Evolutionary conservation across 2,888 invertebrate genomes (phyloP).

Genomic region (Cephus sareptanus): DNA sequence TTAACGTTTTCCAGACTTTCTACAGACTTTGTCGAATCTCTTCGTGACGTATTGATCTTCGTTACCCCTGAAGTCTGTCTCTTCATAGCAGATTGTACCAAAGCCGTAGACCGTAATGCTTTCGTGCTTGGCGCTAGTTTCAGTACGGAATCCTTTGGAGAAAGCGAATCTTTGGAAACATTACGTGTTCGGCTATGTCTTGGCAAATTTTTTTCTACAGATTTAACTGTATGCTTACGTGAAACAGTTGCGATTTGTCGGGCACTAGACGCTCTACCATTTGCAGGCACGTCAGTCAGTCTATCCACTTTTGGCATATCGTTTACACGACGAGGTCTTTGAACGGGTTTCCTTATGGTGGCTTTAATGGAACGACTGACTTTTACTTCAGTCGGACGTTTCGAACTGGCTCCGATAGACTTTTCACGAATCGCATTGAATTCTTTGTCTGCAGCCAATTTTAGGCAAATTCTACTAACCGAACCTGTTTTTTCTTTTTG

Average conservation of each 20-base stretch:
- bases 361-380: neutral
- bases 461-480: neutral
- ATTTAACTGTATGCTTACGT: neutral
- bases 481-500: neutral
- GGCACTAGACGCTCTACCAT: neutral
- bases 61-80: conserved; percentile 17
- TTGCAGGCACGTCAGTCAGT: neutral
- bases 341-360: neutral
- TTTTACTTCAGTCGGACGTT: neutral
- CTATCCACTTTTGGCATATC: neutral
- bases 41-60: conserved; percentile 21
- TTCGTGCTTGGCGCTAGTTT: neutral
- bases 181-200: neutral
- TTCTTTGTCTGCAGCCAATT: neutral
- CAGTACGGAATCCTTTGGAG: neutral
- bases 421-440: neutral
- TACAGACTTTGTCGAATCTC: conserved; percentile 10
- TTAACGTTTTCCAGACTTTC: conserved; percentile 5
- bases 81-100: neutral
- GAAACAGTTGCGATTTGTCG: neutral
- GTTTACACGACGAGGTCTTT: neutral
- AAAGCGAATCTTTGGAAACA: neutral
- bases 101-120: neutral
- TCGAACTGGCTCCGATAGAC: neutral
- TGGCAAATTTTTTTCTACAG: neutral